Percentiles rank a stretch among this genome's conserved stretches.
These are phyloP conservation scores for Lethrus apterus DNA, from an alignment of 1,140 invertebrate genomes.

Conservation along the genomic window DNA sequence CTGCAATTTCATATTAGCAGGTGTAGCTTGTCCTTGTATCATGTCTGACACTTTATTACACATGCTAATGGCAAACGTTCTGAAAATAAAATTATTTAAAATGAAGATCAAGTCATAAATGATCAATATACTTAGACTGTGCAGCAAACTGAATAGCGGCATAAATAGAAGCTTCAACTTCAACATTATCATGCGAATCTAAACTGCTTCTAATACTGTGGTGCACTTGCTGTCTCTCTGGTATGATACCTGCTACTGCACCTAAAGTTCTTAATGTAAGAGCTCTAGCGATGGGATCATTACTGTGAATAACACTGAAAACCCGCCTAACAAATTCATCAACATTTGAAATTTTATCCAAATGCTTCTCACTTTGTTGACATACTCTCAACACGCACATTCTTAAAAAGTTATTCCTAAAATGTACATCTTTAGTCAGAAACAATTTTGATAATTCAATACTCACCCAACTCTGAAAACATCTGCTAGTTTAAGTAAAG, in stretches of 20 bases:
- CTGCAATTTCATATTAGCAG: constrained; percentile 84
- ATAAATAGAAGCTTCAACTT: constrained; percentile 93
- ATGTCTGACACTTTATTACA: constrained; percentile 92
- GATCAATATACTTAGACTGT: constrained; percentile 65
- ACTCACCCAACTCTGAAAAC: constrained; percentile 81
- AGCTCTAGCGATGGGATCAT: constrained; percentile 90
- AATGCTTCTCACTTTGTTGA: constrained; percentile 91
- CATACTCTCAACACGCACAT: constrained; percentile 91
- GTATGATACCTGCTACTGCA: constrained; percentile 85
- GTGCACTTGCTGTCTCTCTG: constrained; percentile 90
- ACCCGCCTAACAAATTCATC: constrained; percentile 91
- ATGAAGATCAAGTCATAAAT: background rate
- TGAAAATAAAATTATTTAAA: constrained; percentile 41
- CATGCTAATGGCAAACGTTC: constrained; percentile 91
- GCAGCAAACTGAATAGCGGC: constrained; percentile 88
- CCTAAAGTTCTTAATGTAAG: constrained; percentile 84
- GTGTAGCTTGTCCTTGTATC: constrained; percentile 87
- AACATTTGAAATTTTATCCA: constrained; percentile 94
- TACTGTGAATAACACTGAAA: constrained; percentile 93
- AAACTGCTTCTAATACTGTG: constrained; percentile 86
- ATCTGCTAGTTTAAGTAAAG: constrained; percentile 88
- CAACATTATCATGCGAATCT: constrained; percentile 91
- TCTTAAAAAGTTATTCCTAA: constrained; percentile 79
- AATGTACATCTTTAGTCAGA: constrained; percentile 19
- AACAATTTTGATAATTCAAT: background rate